phyloP scores from a whole-genome alignment of 64 coral and sea anemone genomes.

The Platygyra sinensis region DNA sequence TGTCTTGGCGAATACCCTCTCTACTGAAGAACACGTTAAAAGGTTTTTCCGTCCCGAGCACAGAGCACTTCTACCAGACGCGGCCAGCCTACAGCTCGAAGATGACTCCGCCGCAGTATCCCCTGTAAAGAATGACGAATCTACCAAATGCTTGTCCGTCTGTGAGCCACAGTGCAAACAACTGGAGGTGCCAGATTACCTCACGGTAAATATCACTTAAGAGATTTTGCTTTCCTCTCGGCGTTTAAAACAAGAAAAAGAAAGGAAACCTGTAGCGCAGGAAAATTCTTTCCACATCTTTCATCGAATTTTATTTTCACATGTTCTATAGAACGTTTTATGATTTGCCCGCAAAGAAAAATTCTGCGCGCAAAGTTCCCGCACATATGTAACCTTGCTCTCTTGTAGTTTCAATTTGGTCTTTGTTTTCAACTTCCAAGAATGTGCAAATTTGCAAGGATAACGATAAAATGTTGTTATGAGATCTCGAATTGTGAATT shows the following conservation, averaged over 20 bases:
- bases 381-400: background rate
- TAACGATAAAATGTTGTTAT: too few relatives aligned
- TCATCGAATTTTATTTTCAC: too few relatives aligned
- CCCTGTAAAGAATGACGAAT: background rate
- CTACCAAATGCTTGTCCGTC: constrained; percentile 14
- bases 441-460: too few relatives aligned
- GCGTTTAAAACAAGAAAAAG: too few relatives aligned
- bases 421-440: too few relatives aligned
- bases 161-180: background rate
- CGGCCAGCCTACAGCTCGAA: background rate
- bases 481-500: too few relatives aligned
- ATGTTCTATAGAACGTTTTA: too few relatives aligned
- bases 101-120: background rate
- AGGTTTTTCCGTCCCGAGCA: constrained; percentile 9
- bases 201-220: background rate
- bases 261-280: too few relatives aligned
- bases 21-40: background rate
- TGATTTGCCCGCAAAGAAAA: too few relatives aligned
- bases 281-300: too few relatives aligned
- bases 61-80: background rate
- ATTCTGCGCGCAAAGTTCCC: too few relatives aligned
- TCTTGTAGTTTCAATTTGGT: background rate
- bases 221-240: too few relatives aligned
- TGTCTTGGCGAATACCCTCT: background rate
- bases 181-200: constrained; percentile 7